phyloP scores from a whole-genome alignment of 2,113 vertebrate genomes.

The Acrocephalus kingi region DNA sequence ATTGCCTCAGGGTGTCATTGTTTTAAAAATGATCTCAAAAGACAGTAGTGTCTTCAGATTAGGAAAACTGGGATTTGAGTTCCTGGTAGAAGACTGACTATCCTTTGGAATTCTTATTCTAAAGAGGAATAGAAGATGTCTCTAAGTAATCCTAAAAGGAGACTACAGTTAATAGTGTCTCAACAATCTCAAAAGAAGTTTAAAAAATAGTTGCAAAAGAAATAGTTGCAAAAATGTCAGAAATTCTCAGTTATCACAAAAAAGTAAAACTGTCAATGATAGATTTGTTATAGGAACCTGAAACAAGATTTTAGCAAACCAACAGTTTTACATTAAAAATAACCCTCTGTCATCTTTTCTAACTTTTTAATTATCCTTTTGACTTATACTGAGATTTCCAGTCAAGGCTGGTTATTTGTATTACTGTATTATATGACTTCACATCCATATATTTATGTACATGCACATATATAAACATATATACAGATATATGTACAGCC shows the following conservation, averaged over 20 bases:
- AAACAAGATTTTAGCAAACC: constrained; percentile 23
- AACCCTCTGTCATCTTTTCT: background rate
- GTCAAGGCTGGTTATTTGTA: background rate
- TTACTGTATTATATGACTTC: background rate
- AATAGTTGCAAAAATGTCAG: constrained; percentile 16
- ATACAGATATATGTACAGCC: no score
- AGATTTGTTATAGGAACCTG: constrained; percentile 15
- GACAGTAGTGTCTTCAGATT: background rate
- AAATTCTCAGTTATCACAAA: constrained; percentile 35
- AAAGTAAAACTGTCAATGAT: constrained; percentile 28
- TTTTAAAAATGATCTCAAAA: constrained; percentile 46
- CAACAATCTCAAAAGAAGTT: constrained; percentile 20
- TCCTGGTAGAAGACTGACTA: constrained; percentile 15
- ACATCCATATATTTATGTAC: background rate
- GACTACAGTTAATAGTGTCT: constrained; percentile 15
- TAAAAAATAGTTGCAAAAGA: constrained; percentile 1
- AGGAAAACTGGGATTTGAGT: constrained; percentile 15
- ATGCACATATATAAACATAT: background rate
- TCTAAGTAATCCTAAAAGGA: constrained; percentile 45
- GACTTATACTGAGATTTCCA: background rate
- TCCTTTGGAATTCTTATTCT: constrained; percentile 14
- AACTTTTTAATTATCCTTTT: constrained; percentile 18
- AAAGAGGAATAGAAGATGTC: background rate
- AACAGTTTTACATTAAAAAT: constrained; percentile 22
- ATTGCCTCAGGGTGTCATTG: constrained; percentile 35